Conservation (phyloP, 2,797 vertebrate genomes). For the Squalus acanthias region DNA sequence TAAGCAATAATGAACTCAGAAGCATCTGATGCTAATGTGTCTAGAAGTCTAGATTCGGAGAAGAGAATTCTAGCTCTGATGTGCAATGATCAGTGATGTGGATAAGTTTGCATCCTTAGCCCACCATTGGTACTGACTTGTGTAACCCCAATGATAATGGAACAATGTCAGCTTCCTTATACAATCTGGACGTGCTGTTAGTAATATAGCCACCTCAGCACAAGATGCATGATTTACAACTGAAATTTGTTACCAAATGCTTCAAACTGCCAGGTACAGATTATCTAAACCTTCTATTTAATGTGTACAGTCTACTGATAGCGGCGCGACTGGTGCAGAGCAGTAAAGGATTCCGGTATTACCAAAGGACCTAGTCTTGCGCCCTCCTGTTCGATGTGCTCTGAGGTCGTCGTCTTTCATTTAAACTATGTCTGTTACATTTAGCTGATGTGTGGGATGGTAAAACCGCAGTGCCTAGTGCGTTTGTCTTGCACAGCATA, state of each 20-base stretch:
- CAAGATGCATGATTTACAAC: neutral
- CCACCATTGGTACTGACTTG: neutral
- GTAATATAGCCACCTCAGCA: neutral
- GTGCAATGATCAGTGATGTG: neutral
- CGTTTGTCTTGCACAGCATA: neutral
- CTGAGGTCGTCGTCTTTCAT: neutral
- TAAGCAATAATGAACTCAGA: neutral
- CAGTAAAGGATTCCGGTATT: neutral
- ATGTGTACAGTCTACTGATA: neutral
- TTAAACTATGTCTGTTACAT: neutral
- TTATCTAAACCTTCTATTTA: neutral
- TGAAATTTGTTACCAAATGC: neutral
- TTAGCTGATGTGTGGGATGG: neutral
- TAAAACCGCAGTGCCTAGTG: slow-evolving; percentile 38
- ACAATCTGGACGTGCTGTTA: neutral
- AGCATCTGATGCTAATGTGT: neutral
- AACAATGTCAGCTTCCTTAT: neutral
- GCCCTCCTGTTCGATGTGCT: neutral
- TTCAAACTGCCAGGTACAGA: neutral
- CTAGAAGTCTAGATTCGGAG: neutral
- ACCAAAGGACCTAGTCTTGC: slow-evolving; percentile 3
- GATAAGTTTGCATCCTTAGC: neutral
- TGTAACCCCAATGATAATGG: neutral
- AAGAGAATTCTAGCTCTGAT: neutral
- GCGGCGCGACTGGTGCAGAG: neutral